phyloP scores from a whole-genome alignment of 37 sponge, comb jelly and placozoan species.

The Oopsacas minuta region DNA sequence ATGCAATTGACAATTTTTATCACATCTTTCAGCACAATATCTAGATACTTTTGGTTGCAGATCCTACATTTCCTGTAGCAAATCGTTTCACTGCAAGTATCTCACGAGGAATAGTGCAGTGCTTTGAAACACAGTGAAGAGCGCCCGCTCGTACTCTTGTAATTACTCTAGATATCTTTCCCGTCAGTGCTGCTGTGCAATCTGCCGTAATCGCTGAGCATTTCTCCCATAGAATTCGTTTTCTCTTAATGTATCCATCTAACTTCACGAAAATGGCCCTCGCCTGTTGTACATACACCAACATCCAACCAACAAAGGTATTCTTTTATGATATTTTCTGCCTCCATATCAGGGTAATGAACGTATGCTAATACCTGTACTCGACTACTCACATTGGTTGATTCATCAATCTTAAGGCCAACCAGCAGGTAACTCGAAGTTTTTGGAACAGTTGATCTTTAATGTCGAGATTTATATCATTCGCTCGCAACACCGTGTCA shows the following conservation, averaged over 20 bases:
- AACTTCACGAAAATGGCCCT: not conserved
- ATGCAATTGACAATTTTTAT: not conserved
- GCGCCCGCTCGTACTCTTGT: not conserved
- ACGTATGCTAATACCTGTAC: conserved; percentile 12
- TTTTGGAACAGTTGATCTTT: conserved; percentile 8
- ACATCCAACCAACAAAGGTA: conserved; percentile 9
- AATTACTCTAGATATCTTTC: conserved; percentile 2
- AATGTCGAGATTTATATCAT: not conserved
- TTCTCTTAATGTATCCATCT: not conserved
- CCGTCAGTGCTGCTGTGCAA: conserved; percentile 4
- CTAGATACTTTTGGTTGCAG: not conserved
- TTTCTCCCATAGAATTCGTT: conserved; percentile 9
- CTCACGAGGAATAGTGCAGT: not conserved
- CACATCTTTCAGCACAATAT: conserved; percentile 14
- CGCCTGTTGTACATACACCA: not conserved
- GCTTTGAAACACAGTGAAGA: conserved; percentile 10
- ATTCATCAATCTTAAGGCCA: not conserved
- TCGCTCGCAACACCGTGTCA: conserved; percentile 11
- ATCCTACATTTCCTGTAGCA: not conserved
- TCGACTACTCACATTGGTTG: conserved; percentile 12
- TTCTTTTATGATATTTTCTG: not conserved
- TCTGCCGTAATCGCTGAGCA: not conserved
- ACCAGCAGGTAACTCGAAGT: conserved; percentile 7
- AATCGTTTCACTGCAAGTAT: conserved; percentile 11
- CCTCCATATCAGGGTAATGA: not conserved